Evolutionary conservation across 2,797 vertebrate genomes (phyloP).

Genomic region (Chaetophractus vellerosus): DNA sequence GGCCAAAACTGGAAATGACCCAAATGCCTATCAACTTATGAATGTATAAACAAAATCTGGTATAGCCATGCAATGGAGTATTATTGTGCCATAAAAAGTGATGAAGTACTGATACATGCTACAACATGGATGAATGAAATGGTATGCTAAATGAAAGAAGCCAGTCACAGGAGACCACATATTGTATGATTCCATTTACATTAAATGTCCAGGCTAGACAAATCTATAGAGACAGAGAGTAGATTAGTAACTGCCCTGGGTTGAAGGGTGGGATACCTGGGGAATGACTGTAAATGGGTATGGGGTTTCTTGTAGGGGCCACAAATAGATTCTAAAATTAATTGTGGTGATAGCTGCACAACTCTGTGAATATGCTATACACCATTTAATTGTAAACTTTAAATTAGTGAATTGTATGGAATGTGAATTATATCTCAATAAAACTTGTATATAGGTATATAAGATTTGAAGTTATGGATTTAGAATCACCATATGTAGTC

Average conservation of each 20-base stretch:
- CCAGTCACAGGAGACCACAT: too few species aligned
- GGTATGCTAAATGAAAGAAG: background rate
- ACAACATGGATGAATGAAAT: too few species aligned
- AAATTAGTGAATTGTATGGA: background rate
- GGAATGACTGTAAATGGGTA: background rate
- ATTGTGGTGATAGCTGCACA: too few species aligned
- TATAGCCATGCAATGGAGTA: background rate
- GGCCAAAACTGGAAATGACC: background rate
- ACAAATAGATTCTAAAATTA: too few species aligned
- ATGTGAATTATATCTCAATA: background rate
- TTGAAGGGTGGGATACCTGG: too few species aligned
- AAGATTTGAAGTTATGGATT: background rate
- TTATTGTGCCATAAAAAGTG: background rate
- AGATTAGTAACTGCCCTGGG: background rate
- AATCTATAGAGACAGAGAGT: background rate
- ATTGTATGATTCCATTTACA: too few species aligned
- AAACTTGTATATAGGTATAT: background rate
- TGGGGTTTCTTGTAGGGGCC: too few species aligned
- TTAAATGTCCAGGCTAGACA: slow-evolving; percentile 23
- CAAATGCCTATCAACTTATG: background rate
- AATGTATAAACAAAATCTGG: background rate
- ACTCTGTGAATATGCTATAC: background rate
- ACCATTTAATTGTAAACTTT: background rate
- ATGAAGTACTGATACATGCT: background rate
- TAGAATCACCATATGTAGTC: background rate